Evolutionary conservation across 2,888 invertebrate species (phyloP), one percentile per base, ranked within the genome.

Genomic region (Yponomeuta evonymella): DNA sequence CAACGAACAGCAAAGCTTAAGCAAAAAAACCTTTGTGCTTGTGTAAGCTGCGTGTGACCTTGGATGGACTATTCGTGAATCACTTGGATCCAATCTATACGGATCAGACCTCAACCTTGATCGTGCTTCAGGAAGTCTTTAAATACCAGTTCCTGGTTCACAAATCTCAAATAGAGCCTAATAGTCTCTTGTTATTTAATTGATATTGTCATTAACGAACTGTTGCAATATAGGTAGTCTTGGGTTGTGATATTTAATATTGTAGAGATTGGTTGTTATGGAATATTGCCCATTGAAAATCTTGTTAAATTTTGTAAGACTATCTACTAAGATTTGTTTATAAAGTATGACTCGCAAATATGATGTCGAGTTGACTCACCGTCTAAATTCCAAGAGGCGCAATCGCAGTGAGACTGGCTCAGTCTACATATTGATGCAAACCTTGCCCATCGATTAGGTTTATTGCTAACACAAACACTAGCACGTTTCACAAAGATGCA

Each of bases 401-500:
- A 15, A 15, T 58, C 15, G 51, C 51, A 15, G 51, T 15, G 65
- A 29, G 30, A 65, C 65, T 2, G n/a, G 29, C 11, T 23, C 30
- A 23, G 65, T 11, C 30, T 65, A 29, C 29, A 65, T 65, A 29
- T 33, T 12, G 65, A 65, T 65, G 33, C 65, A 65, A 29, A 65
- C 33, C 65, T 6, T 30, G 11, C 65, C 65, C 65, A 65, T 33
- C 29, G 10, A 65, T n/a, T 65, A 11, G 29, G 33, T 30, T 33
- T 36, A 36, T 67, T 67, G 67, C 33, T 67, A 30, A 67, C 67
- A 67, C 67, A 67, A 43, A 67, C 67, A 67, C 67, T 23, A 12
- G 67, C 67, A 67, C 67, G 67, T 67, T 67, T 36, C 33, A 36
- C 43, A 43, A 67, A 36, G n/a, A 30, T n/a, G 67, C 67, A 67